Evolutionary conservation across 2,797 vertebrate genomes (phyloP).

Genomic region (Phoebastria nigripes): DNA sequence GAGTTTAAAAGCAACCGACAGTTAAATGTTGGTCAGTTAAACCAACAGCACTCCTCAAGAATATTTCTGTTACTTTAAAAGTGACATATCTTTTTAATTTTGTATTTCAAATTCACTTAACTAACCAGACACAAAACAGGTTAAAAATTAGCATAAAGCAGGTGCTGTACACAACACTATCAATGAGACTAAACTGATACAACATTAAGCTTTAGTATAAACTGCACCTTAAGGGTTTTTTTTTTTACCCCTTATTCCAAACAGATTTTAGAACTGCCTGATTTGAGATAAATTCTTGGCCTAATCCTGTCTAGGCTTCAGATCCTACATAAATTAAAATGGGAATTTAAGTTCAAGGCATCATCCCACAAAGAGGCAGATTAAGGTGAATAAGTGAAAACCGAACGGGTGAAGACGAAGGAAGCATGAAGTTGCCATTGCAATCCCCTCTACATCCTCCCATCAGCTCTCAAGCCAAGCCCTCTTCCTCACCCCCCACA

Average conservation of each 20-base stretch:
- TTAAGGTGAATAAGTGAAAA: not conserved
- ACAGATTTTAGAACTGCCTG: not conserved
- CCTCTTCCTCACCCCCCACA: not conserved
- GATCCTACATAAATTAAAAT: not conserved
- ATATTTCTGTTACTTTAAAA: not conserved
- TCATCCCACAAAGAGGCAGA: not conserved
- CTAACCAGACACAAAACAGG: not conserved
- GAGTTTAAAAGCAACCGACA: not conserved
- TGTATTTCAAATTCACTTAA: not conserved
- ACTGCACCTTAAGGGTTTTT: not conserved
- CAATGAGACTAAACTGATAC: not conserved
- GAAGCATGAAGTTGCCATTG: not conserved
- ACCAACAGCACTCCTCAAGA: not conserved
- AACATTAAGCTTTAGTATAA: not conserved
- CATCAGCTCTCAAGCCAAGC: not conserved
- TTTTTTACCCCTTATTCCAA: not conserved
- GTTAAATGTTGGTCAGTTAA: not conserved
- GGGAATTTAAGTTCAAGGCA: not conserved
- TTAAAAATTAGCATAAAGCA: not conserved
- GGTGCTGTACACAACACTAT: not conserved
- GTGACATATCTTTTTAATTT: not conserved
- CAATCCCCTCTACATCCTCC: not conserved
- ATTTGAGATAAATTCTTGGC: not conserved
- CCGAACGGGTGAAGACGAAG: not conserved
- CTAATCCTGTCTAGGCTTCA: not conserved